Base-by-base conservation (phyloP, 2,888 invertebrate species). In the Parnassius smintheus region DNA sequence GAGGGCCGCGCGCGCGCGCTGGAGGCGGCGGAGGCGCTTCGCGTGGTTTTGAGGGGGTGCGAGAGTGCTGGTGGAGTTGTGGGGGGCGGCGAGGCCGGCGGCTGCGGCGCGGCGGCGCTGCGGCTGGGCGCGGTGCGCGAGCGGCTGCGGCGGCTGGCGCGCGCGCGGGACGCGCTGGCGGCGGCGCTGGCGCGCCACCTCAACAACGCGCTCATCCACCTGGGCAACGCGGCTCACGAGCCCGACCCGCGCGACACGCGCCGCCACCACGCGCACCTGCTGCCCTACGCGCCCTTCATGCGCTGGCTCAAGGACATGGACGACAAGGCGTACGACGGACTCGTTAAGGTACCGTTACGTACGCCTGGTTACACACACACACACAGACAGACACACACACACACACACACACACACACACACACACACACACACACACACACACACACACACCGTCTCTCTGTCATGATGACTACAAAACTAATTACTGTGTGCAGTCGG, bases 131-230 rank as follows among this genome's bases (percentile, higher is more conserved):
- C 18, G 79, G 86, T 61, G 78, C 76, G 64, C 75, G 86, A 59
- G 85, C 86, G 74, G 78, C 85, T 61, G 73, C 86, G 76, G 77
- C 85, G 61, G 75, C 83, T 2, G 75, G 86, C 65, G 68, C 73
- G 65, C 82, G 86, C 68, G 83, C 86, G n/a, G 1, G 86, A 86
- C 62, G 73, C 76, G 69, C 77, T 82, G n/a, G 95, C 97, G 46
- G 75, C 74, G 62, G 95, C 96, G 53, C 94, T 99, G 60, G 96
- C 96, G 65, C 94, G 98, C 22, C 98, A 99, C 84, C 93, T 99
- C 58, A 98, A 98, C 83, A 98, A 99, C 91, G 93, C 98, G 59
- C 98, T 99, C 73, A 97, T 98, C 76, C 98, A 99, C 88, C 94
- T 98, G 91, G 98, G 94, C 59, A 93, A 93, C 81, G 93, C 91